These are phyloP conservation scores for Phaonia tiefii DNA, from an alignment of 2,888 invertebrate species.

Conservation along the genomic window DNA sequence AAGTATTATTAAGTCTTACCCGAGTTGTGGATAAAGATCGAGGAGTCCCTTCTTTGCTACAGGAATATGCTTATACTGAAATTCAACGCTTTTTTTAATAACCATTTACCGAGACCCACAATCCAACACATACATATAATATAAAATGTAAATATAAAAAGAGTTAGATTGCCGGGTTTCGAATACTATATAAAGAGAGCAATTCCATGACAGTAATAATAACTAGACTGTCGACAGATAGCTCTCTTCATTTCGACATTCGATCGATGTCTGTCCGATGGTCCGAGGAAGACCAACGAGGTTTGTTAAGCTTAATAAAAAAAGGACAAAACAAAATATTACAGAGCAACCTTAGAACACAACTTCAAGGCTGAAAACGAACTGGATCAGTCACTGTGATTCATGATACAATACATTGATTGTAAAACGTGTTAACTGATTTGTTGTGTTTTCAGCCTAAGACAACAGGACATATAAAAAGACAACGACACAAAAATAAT, in stretches of 20 bases:
- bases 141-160: constrained; percentile 8
- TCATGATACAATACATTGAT: no score
- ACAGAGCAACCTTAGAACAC: no score
- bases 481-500: constrained; percentile 30
- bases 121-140: constrained; percentile 24
- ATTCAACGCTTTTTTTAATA: constrained; percentile 8
- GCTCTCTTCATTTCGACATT: constrained; percentile 96
- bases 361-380: no score
- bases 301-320: not conserved
- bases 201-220: constrained; percentile 99
- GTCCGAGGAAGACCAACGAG: not conserved
- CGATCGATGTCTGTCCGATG: constrained; percentile 66
- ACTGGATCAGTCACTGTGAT: no score
- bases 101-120: not conserved
- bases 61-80: not conserved
- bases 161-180: constrained; percentile 81
- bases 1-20: no score
- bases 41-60: not conserved
- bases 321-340: no score
- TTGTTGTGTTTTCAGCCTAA: no score
- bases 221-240: constrained; percentile 99
- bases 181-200: constrained; percentile 99
- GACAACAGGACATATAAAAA: constrained; percentile 6
- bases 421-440: no score
- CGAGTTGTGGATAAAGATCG: not conserved